Percentiles rank a stretch among this genome's conserved stretches.
Evolutionary conservation across 1,140 invertebrate species (phyloP).

Genomic region (Drosophila insularis): DNA sequence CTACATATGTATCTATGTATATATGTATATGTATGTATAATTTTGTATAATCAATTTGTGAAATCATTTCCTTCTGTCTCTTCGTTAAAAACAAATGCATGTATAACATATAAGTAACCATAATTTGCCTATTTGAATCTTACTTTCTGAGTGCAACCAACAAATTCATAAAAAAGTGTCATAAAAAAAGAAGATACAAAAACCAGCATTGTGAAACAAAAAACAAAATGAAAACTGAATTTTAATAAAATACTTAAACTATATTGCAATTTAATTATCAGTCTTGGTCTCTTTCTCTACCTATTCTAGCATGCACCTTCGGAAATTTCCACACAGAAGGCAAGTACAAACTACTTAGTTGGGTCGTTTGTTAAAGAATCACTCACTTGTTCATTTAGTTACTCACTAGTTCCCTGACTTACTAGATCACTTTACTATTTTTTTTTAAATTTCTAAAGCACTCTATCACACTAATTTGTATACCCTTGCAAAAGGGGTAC

Average conservation of each 20-base stretch:
- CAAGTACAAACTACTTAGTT: too few relatives aligned
- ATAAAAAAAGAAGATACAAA: not conserved
- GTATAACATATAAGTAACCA: not conserved
- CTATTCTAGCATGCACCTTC: too few relatives aligned
- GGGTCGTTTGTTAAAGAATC: too few relatives aligned
- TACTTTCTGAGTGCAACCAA: slow-evolving; percentile 3
- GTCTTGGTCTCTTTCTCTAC: too few relatives aligned
- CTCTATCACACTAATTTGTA: too few relatives aligned
- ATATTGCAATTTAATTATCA: not conserved
- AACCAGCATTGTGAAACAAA: slow-evolving; percentile 3
- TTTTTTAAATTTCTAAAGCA: too few relatives aligned
- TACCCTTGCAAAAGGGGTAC: too few relatives aligned
- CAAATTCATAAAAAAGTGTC: slow-evolving; percentile 13
- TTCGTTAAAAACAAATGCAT: not conserved
- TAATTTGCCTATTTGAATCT: slow-evolving; percentile 2
- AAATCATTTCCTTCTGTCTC: not conserved
- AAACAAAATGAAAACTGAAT: slow-evolving; percentile 7
- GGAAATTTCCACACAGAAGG: too few relatives aligned
- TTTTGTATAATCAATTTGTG: not conserved
- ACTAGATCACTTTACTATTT: too few relatives aligned
- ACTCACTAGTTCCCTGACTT: too few relatives aligned
- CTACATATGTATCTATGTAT: too few relatives aligned
- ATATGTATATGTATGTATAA: not conserved
- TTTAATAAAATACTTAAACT: slow-evolving; percentile 18
- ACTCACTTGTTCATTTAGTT: too few relatives aligned